Conservation (phyloP, 1,140 invertebrate species). For the Leptopilina boulardi region DNA sequence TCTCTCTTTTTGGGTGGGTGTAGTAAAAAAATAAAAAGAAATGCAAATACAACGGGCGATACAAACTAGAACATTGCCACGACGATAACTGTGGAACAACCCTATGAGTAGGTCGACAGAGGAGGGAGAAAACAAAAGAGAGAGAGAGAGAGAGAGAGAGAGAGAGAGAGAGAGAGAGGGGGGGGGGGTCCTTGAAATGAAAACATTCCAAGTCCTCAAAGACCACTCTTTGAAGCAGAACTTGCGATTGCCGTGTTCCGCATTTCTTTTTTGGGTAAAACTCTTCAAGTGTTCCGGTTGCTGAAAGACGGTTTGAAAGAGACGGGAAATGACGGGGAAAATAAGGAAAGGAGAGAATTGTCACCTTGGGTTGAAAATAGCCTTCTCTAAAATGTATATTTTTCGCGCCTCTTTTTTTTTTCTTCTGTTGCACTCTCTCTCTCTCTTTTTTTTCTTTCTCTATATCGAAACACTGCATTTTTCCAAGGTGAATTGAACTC, state of each 20-base stretch:
- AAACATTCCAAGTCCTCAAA: constrained; percentile 62
- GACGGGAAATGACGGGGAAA: constrained; percentile 24
- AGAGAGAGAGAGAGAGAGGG: too few relatives aligned
- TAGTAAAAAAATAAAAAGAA: background rate
- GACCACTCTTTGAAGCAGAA: constrained; percentile 36
- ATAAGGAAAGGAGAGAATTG: constrained; percentile 17
- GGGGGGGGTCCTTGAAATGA: constrained; percentile 55
- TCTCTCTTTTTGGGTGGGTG: too few relatives aligned
- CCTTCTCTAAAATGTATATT: constrained; percentile 4
- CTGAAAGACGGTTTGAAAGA: constrained; percentile 31
- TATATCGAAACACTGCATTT: constrained; percentile 8
- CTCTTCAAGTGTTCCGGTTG: constrained; percentile 19
- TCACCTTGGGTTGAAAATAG: constrained; percentile 14
- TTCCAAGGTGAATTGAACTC: background rate
- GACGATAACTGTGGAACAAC: background rate
- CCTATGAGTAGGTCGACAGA: background rate
- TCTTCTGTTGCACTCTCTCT: background rate
- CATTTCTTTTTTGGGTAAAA: constrained; percentile 22
- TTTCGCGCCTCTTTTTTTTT: background rate
- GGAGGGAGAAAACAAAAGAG: constrained; percentile 29
- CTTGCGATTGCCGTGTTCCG: constrained; percentile 35
- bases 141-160: too few relatives aligned
- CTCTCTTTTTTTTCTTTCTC: background rate
- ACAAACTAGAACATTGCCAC: background rate
- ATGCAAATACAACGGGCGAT: background rate